Percentiles rank a stretch among this genome's conserved stretches.
Conservation (phyloP, 2,113 vertebrate genomes). For the Pollimyrus isidori region DNA sequence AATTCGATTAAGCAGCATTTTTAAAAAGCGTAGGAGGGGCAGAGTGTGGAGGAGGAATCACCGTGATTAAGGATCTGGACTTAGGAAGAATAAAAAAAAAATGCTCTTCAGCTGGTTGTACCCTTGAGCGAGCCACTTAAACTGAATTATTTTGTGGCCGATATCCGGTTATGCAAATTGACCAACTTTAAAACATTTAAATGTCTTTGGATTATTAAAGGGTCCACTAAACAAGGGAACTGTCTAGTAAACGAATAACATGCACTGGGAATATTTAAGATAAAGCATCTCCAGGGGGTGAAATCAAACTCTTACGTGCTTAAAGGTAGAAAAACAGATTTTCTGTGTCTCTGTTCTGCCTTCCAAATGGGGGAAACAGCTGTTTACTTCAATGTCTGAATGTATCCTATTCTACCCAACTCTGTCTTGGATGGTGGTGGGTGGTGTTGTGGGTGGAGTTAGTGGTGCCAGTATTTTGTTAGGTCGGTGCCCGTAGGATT, state of each 20-base stretch:
- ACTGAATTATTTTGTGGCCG: neutral
- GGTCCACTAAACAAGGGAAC: neutral
- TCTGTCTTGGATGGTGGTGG: neutral
- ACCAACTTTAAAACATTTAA: neutral
- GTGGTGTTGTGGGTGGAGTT: neutral
- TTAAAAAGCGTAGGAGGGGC: neutral
- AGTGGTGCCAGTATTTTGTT: neutral
- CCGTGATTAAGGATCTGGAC: neutral
- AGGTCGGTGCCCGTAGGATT: neutral
- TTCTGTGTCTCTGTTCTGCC: neutral
- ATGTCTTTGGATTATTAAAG: neutral
- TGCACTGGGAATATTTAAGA: neutral
- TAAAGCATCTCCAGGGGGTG: neutral
- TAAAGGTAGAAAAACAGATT: neutral
- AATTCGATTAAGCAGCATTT: neutral
- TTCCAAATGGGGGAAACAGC: neutral
- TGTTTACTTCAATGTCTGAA: neutral
- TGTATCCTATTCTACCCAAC: neutral
- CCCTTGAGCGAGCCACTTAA: neutral
- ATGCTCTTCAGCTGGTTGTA: neutral
- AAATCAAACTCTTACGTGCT: neutral
- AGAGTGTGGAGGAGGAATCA: neutral
- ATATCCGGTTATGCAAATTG: conserved; percentile 2
- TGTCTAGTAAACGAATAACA: neutral
- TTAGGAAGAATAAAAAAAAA: neutral